phyloP scores from a whole-genome alignment of 2,888 invertebrate species.

The Stegana nigrithorax region DNA sequence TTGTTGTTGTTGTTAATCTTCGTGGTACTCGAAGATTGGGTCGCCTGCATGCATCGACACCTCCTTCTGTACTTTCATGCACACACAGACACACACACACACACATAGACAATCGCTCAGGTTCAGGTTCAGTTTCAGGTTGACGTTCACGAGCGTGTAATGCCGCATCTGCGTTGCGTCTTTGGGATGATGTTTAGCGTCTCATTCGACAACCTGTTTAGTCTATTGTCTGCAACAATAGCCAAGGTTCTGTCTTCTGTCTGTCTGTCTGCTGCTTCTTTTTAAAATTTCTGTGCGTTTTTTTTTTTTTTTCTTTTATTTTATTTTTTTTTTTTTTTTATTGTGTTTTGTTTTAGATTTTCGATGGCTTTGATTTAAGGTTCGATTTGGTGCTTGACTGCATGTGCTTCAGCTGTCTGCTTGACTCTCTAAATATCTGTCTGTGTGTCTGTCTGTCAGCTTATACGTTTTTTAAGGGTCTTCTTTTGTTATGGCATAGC shows the following conservation, averaged over 20 bases:
- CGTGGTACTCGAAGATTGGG: constrained; percentile 36
- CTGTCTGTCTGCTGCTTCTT: background rate
- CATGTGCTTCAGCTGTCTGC: constrained; percentile 7
- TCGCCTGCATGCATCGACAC: constrained; percentile 14
- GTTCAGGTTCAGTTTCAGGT: no score
- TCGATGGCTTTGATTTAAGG: constrained; percentile 5
- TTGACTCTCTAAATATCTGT: background rate
- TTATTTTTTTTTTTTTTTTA: background rate
- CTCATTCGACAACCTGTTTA: constrained; percentile 16
- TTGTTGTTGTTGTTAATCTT: constrained; percentile 52
- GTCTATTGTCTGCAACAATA: no score
- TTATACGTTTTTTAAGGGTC: constrained; percentile 24
- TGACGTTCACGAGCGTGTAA: no score
- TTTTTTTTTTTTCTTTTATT: background rate
- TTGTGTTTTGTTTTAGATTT: background rate
- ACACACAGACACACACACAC: no score
- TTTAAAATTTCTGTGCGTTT: no score
- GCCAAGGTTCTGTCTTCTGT: no score
- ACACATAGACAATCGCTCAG: no score
- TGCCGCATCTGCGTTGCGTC: no score
- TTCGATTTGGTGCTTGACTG: constrained; percentile 13
- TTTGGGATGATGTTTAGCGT: no score
- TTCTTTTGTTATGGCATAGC: constrained; percentile 33
- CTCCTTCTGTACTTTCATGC: background rate
- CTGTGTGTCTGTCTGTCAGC: background rate